Evolutionary conservation across 2,113 vertebrate species (phyloP).

Genomic region (Triplophysa tibetana): DNA sequence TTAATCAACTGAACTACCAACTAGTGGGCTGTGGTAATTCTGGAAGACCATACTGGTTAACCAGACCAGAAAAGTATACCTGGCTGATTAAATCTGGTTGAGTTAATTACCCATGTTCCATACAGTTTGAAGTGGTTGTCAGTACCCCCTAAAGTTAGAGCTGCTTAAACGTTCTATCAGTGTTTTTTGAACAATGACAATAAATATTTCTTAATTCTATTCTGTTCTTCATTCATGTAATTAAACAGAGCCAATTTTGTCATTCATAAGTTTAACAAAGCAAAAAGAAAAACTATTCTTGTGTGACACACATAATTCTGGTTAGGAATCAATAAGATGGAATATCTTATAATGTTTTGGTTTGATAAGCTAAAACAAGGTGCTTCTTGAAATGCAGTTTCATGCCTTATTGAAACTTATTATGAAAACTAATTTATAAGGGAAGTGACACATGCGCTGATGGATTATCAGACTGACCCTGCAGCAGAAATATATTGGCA

Average conservation of each 20-base stretch:
- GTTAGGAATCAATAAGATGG: too few species aligned
- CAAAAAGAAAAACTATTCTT: too few species aligned
- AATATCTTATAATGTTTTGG: neutral
- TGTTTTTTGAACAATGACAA: too few species aligned
- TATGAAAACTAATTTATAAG: neutral
- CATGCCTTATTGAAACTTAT: neutral
- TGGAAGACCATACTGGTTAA: neutral
- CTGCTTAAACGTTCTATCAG: too few species aligned
- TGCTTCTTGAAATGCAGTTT: neutral
- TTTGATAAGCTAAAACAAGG: neutral
- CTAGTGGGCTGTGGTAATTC: neutral
- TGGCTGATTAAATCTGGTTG: neutral
- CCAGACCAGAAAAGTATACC: neutral
- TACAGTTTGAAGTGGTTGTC: neutral
- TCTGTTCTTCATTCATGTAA: neutral
- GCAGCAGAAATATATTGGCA: neutral
- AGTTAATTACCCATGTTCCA: neutral
- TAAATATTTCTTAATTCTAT: too few species aligned
- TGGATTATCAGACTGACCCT: neutral
- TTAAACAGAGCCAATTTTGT: too few species aligned
- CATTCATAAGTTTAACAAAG: too few species aligned
- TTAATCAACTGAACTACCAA: neutral
- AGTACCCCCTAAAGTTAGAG: too few species aligned
- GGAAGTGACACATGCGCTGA: neutral
- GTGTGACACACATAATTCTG: too few species aligned